phyloP scores from a whole-genome alignment of 37 sponge, comb jelly and placozoan species.

The Petrosia ficiformis region DNA sequence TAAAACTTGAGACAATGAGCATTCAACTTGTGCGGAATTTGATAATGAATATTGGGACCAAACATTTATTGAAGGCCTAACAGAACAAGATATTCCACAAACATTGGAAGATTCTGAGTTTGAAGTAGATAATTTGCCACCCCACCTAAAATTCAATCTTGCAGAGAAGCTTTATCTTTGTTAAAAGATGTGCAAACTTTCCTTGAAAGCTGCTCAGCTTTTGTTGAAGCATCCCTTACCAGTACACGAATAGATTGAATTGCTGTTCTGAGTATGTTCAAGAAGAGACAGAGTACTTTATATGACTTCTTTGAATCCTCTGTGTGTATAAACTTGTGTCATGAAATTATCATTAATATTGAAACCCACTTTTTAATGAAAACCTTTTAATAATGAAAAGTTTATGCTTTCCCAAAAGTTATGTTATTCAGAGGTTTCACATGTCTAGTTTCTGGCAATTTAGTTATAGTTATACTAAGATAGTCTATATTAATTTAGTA shows the following conservation, averaged over 20 bases:
- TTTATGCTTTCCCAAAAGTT: no score
- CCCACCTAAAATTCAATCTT: not conserved
- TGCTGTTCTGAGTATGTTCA: not conserved
- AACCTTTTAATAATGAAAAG: no score
- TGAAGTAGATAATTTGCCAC: not conserved
- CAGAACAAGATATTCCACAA: not conserved
- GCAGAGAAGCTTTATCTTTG: not conserved
- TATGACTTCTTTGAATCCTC: not conserved
- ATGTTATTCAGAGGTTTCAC: no score
- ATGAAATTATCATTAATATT: no score
- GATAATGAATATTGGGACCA: not conserved
- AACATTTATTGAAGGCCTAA: not conserved
- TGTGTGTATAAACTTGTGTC: no score
- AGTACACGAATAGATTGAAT: not conserved
- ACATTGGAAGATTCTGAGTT: not conserved
- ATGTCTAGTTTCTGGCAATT: no score
- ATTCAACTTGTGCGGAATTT: not conserved
- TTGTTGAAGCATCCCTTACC: not conserved
- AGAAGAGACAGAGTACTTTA: not conserved
- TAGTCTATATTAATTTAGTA: no score
- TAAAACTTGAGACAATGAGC: not conserved
- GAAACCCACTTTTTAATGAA: no score
- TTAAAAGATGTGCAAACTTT: not conserved
- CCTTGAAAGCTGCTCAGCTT: not conserved
- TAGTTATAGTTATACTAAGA: no score